These are phyloP conservation scores for Megamerina dolium DNA, from an alignment of 2,888 invertebrate genomes.

Conservation along the genomic window DNA sequence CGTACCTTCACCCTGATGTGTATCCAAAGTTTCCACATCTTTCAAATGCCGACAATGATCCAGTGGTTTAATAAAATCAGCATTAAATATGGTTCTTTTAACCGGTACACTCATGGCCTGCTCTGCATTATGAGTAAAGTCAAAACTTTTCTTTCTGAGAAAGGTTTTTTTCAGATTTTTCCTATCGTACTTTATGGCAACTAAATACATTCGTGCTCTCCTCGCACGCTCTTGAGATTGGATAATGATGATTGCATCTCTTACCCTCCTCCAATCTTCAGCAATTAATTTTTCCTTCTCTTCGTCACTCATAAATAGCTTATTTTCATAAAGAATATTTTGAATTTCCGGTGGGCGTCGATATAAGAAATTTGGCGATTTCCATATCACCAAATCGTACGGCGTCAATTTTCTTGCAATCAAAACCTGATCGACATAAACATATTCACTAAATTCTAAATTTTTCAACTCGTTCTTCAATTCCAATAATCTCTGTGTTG, in stretches of 20 bases:
- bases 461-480: slow-evolving; percentile 53
- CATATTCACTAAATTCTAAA: slow-evolving; percentile 54
- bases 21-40: slow-evolving; percentile 13
- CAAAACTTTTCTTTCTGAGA: slow-evolving; percentile 27
- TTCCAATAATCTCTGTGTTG: slow-evolving; percentile 51
- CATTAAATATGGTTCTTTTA: slow-evolving; percentile 36
- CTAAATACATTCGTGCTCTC: slow-evolving; percentile 28
- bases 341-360: slow-evolving; percentile 45
- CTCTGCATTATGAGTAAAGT: slow-evolving; percentile 37
- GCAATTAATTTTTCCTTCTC: slow-evolving; percentile 21
- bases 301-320: slow-evolving; percentile 25
- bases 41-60: slow-evolving; percentile 25
- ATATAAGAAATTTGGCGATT: slow-evolving; percentile 38
- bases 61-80: slow-evolving; percentile 30
- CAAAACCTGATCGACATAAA: slow-evolving; percentile 63
- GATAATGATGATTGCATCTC: slow-evolving; percentile 41
- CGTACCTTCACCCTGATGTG: slow-evolving; percentile 19
- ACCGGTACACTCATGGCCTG: slow-evolving; percentile 39
- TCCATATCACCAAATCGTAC: slow-evolving; percentile 54
- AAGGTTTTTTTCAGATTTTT: slow-evolving; percentile 19
- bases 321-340: slow-evolving; percentile 31
- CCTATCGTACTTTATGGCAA: slow-evolving; percentile 28
- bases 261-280: slow-evolving; percentile 27
- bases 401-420: slow-evolving; percentile 61
- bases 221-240: slow-evolving; percentile 52